Conservation (phyloP, 1,140 invertebrate genomes). For the Drosophila lacertosa region DNA sequence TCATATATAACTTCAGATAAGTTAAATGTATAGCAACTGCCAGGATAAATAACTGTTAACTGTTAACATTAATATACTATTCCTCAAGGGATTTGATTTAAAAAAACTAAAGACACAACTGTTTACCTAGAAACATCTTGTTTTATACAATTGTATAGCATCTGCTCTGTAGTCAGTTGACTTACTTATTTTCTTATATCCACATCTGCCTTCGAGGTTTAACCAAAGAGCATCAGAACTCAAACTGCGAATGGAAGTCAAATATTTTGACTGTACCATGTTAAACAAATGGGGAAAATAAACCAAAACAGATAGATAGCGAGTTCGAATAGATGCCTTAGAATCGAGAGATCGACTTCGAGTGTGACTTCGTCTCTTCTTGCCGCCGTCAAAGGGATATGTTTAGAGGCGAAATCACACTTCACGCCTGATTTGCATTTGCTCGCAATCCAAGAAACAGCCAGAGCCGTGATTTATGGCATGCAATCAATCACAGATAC, state of each 20-base stretch:
- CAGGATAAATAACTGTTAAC: too few species aligned
- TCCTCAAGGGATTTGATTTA: too few species aligned
- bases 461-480: conserved; percentile 55
- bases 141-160: too few species aligned
- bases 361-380: conserved; percentile 41
- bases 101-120: too few species aligned
- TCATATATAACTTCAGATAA: too few species aligned
- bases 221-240: conserved; percentile 17
- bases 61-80: too few species aligned
- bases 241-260: conserved; percentile 24
- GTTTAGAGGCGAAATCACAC: conserved; percentile 71
- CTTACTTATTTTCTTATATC: too few species aligned
- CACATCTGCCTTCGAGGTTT: too few species aligned
- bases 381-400: conserved; percentile 38
- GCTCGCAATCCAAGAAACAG: conserved; percentile 49
- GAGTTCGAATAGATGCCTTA: conserved; percentile 39
- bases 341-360: conserved; percentile 52
- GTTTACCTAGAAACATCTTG: too few species aligned
- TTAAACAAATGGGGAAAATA: conserved; percentile 44
- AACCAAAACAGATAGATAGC: conserved; percentile 66
- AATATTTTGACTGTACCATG: conserved; percentile 66
- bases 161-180: too few species aligned
- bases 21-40: too few species aligned
- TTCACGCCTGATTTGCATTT: conserved; percentile 78
- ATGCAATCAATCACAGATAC: conserved; percentile 17